These are phyloP conservation scores for Serinus canaria DNA, from an alignment of 2,113 vertebrate species.

Conservation along the genomic window DNA sequence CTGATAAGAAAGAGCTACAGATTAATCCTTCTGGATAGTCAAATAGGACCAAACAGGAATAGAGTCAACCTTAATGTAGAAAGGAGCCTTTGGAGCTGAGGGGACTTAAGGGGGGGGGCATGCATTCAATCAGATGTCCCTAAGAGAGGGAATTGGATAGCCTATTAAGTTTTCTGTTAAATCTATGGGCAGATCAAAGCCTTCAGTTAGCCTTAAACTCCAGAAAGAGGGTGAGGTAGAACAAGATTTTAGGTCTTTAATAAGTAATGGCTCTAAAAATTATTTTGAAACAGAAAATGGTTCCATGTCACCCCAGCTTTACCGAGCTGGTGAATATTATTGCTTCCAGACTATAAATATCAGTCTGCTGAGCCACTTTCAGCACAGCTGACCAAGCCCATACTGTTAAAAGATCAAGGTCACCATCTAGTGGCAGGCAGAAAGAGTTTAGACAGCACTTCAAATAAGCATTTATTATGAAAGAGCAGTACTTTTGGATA, in stretches of 20 bases:
- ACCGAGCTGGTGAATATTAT: background rate
- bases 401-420: background rate
- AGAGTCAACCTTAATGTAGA: background rate
- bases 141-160: background rate
- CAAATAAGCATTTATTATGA: background rate
- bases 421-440: conserved; percentile 36
- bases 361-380: background rate
- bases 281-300: background rate
- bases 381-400: background rate
- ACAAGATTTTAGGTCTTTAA: background rate
- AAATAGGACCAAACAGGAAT: background rate
- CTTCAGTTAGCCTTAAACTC: background rate
- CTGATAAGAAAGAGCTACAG: background rate
- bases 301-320: background rate
- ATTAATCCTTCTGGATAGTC: background rate
- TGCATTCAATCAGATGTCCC: background rate
- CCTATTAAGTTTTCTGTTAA: background rate
- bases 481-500: rapidly evolving
- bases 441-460: background rate
- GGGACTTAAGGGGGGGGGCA: too few relatives aligned
- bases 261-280: background rate
- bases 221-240: background rate
- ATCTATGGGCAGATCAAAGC: background rate
- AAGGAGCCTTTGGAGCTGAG: background rate
- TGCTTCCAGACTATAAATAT: background rate